Conservation (phyloP, 2,888 invertebrate genomes). For the Apamea crenata region DNA sequence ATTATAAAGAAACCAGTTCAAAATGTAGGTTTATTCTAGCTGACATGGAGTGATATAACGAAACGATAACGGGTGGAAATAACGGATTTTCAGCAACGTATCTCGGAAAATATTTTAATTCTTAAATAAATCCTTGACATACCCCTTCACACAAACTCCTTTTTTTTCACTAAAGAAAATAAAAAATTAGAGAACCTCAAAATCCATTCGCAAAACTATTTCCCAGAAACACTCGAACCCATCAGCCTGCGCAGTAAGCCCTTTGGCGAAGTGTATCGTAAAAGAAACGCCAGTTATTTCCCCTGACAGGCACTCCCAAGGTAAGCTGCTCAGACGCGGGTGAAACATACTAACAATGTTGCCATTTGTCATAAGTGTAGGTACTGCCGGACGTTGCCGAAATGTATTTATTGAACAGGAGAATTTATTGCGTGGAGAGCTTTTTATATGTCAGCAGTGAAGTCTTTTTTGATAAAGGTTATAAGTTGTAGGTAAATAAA, state of each 20-base stretch:
- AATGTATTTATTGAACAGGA: conserved; percentile 31
- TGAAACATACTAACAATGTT: conserved; percentile 33
- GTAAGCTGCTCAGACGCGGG: conserved; percentile 40
- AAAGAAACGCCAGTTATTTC: conserved; percentile 34
- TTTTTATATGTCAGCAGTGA: conserved; percentile 5
- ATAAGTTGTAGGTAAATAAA: not conserved
- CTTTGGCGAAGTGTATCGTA: conserved; percentile 17
- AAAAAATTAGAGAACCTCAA: not conserved
- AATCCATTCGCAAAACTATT: conserved; percentile 13
- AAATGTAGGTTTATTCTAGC: not conserved
- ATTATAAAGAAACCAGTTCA: not conserved
- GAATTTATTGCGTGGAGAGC: conserved; percentile 25
- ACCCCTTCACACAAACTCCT: not conserved
- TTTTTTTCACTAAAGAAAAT: not conserved
- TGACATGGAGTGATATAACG: too few relatives aligned
- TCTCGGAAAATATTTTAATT: not conserved
- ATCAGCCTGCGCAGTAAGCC: conserved; percentile 33
- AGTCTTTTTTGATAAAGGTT: conserved; percentile 9
- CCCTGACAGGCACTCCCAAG: conserved; percentile 37
- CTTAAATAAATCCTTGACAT: not conserved
- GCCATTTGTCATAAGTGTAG: conserved; percentile 52
- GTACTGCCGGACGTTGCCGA: conserved; percentile 10
- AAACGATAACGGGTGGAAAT: not conserved
- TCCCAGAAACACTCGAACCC: not conserved
- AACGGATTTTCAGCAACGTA: not conserved